Evolutionary conservation across 2,113 vertebrate species (phyloP).

Genomic region (Ahaetulla prasina): DNA sequence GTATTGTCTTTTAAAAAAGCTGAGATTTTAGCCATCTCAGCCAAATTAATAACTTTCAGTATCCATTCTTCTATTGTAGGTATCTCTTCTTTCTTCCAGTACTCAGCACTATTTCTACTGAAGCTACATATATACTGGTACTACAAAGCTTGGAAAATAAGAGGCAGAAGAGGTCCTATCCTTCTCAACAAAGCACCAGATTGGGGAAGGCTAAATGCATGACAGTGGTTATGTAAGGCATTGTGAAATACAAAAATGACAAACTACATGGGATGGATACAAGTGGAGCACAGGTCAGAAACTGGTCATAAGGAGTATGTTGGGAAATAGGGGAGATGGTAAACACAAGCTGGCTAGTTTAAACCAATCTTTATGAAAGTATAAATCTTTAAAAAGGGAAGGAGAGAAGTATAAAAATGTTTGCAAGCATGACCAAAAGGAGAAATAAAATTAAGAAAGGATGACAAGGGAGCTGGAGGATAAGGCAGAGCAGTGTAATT

Average conservation of each 20-base stretch:
- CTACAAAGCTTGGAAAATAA: not conserved
- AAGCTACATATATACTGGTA: not conserved
- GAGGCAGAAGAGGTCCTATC: not conserved
- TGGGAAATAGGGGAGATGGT: not conserved
- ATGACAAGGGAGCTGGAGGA: not conserved
- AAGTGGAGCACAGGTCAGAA: not conserved
- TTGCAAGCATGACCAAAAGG: not conserved
- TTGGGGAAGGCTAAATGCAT: not conserved
- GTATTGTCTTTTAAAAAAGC: too few species aligned
- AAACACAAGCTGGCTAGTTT: not conserved
- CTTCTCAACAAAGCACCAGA: not conserved
- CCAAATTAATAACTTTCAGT: too few species aligned
- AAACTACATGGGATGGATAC: not conserved
- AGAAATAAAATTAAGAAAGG: not conserved
- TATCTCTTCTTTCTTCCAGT: too few species aligned
- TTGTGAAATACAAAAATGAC: not conserved
- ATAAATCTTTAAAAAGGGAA: not conserved
- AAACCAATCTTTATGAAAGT: not conserved
- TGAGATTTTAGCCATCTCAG: too few species aligned
- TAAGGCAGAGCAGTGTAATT: not conserved
- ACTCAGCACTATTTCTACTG: not conserved
- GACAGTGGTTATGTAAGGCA: not conserved
- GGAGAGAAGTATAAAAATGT: not conserved
- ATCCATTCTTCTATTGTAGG: too few species aligned
- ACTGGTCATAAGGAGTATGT: not conserved